These are phyloP conservation scores for Anseranas semipalmata DNA, from an alignment of 2,113 vertebrate genomes.

Conservation along the genomic window DNA sequence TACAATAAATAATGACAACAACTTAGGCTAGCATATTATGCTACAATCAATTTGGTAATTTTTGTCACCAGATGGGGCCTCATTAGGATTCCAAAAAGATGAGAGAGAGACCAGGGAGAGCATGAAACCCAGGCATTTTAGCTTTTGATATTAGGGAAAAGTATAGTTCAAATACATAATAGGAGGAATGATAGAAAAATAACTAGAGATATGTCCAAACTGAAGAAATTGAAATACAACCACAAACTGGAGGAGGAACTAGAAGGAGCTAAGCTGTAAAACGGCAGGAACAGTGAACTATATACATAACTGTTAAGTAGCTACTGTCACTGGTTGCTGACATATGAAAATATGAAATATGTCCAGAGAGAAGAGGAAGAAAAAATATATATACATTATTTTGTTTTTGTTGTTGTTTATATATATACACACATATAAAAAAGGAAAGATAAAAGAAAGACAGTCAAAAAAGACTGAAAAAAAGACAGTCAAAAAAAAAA, in stretches of 20 bases:
- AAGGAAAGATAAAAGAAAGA: background rate
- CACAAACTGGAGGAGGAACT: background rate
- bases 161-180: background rate
- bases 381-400: background rate
- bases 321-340: background rate
- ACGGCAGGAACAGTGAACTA: background rate
- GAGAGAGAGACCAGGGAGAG: background rate
- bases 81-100: background rate
- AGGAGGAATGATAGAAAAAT: background rate
- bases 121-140: background rate
- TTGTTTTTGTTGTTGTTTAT: background rate
- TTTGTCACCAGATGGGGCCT: background rate
- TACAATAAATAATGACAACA: background rate
- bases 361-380: background rate
- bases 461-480: background rate
- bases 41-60: background rate
- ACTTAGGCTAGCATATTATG: background rate
- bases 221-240: background rate
- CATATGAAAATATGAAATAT: fast-evolving
- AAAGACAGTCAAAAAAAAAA: background rate
- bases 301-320: background rate
- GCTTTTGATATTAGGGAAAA: background rate
- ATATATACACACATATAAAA: background rate
- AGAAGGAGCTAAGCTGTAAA: background rate
- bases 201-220: background rate